Conservation (phyloP, 2,888 invertebrate genomes). For the Melikaiella ostensackeni region DNA sequence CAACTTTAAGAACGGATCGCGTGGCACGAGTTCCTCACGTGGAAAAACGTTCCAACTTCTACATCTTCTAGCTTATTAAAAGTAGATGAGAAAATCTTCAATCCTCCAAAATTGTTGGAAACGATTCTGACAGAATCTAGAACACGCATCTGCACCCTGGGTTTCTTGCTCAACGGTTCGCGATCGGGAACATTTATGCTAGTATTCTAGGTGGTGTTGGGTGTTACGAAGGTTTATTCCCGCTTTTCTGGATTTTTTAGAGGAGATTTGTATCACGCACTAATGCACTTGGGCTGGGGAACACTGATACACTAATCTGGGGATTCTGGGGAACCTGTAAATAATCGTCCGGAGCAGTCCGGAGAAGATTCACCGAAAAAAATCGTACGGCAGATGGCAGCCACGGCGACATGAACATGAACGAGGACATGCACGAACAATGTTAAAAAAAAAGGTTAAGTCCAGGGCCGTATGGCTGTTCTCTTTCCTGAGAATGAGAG, state of each 20-base stretch:
- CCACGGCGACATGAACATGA: slow-evolving; percentile 45
- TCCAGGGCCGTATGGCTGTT: slow-evolving; percentile 48
- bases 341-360: slow-evolving; percentile 23
- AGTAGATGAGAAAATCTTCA: background rate
- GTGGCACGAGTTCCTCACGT: slow-evolving; percentile 19
- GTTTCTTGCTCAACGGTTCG: slow-evolving; percentile 10
- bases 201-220: background rate
- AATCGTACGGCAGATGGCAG: slow-evolving; percentile 73
- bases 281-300: background rate
- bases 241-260: background rate
- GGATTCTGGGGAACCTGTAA: slow-evolving; percentile 22
- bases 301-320: background rate
- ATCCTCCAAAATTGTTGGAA: background rate
- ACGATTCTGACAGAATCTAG: slow-evolving; percentile 15
- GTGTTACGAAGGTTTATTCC: background rate
- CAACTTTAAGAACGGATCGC: slow-evolving; percentile 4
- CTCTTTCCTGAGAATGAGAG: slow-evolving; percentile 5
- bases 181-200: slow-evolving; percentile 1
- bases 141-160: slow-evolving; percentile 37
- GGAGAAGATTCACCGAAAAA: slow-evolving; percentile 64
- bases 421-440: slow-evolving; percentile 46
- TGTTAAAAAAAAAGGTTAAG: slow-evolving; percentile 52
- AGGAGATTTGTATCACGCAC: background rate
- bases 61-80: background rate
- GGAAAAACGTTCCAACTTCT: background rate